These are phyloP conservation scores for Silvanus unidentatus DNA, from an alignment of 2,888 invertebrate species.

Conservation along the genomic window DNA sequence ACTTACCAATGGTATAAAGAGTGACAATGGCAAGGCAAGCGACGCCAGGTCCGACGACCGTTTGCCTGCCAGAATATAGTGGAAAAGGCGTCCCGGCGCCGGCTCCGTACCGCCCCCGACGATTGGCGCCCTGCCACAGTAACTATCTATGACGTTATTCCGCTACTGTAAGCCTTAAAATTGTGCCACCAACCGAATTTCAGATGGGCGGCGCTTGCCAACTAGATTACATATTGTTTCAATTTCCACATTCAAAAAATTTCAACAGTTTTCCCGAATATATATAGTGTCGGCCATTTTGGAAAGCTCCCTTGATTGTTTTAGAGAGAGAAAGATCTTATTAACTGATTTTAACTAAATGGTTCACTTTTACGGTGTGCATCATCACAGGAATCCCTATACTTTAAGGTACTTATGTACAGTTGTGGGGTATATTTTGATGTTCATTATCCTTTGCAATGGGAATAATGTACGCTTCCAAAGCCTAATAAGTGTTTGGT, in stretches of 20 bases:
- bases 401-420: too few relatives aligned
- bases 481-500: too few relatives aligned
- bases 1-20: background rate
- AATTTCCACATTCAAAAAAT: constrained; percentile 31
- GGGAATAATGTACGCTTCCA: too few relatives aligned
- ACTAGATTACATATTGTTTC: constrained; percentile 40
- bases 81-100: constrained; percentile 52
- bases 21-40: constrained; percentile 17
- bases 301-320: constrained; percentile 44
- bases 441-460: too few relatives aligned
- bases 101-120: constrained; percentile 35
- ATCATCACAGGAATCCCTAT: too few relatives aligned
- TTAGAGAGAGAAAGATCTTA: constrained; percentile 39
- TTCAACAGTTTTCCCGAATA: constrained; percentile 23
- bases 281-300: constrained; percentile 43
- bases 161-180: constrained; percentile 35
- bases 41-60: constrained; percentile 36
- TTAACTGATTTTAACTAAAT: constrained; percentile 43
- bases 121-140: constrained; percentile 49
- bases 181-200: constrained; percentile 23
- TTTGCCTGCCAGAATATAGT: constrained; percentile 42
- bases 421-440: too few relatives aligned
- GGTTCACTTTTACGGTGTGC: constrained; percentile 5
- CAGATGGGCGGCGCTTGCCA: constrained; percentile 18
- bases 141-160: constrained; percentile 32